Conservation (phyloP, 2,113 vertebrate species). For the Myocastor coypus region DNA sequence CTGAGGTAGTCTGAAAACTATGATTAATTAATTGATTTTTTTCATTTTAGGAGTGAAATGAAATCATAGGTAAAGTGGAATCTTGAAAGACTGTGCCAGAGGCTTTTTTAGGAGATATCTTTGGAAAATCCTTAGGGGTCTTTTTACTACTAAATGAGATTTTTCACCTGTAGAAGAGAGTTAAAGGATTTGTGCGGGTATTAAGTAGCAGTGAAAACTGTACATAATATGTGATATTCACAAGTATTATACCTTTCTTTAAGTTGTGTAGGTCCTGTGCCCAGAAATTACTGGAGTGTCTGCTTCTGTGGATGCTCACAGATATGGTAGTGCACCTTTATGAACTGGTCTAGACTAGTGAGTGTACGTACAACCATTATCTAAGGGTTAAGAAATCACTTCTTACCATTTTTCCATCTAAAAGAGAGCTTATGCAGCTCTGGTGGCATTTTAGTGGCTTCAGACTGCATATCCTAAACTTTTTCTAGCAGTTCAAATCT, state of each 20-base stretch:
- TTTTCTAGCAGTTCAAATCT: neutral
- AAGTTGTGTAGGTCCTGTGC: rapidly evolving
- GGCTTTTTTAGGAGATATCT: neutral
- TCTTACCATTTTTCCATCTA: neutral
- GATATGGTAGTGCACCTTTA: neutral
- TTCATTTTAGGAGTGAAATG: neutral
- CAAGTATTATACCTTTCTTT: neutral
- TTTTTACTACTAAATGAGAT: neutral
- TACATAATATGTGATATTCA: neutral
- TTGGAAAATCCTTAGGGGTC: neutral
- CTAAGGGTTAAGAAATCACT: neutral
- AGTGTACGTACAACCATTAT: neutral
- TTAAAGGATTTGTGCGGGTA: neutral
- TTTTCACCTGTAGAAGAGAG: neutral
- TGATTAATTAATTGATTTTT: neutral
- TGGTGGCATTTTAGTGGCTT: neutral
- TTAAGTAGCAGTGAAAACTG: neutral
- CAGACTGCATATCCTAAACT: neutral
- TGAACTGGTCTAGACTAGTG: neutral
- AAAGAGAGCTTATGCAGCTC: neutral
- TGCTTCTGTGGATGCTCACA: neutral
- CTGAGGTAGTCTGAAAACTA: neutral
- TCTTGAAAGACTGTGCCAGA: neutral
- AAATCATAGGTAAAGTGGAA: neutral
- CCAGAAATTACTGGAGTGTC: too few species aligned